These are phyloP conservation scores for Pseudonaja textilis DNA, from an alignment of 2,113 vertebrate species.

Conservation along the genomic window DNA sequence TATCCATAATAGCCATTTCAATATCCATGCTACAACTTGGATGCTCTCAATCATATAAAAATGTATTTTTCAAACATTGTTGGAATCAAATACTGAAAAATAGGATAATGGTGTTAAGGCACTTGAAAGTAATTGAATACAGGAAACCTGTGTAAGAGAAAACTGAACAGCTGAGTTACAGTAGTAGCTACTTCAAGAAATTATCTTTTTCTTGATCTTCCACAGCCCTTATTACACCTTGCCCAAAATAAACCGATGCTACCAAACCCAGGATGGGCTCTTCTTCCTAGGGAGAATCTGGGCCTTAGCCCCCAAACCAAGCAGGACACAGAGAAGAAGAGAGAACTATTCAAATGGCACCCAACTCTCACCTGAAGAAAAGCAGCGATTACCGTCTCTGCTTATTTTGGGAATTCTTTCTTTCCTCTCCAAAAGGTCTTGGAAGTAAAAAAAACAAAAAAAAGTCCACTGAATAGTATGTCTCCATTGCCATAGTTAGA, in stretches of 20 bases:
- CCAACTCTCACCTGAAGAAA: constrained; percentile 7
- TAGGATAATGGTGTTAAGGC: constrained; percentile 71
- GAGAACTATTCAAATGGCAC: constrained; percentile 17
- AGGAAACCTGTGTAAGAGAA: constrained; percentile 56
- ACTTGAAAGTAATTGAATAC: constrained; percentile 70
- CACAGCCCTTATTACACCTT: background rate
- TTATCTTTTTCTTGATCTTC: background rate
- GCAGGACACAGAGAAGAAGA: background rate
- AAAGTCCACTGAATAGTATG: background rate
- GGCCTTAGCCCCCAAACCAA: background rate
- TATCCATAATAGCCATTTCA: constrained; percentile 55
- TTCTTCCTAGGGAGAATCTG: background rate
- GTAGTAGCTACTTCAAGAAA: constrained; percentile 8
- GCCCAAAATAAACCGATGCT: background rate
- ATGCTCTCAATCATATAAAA: constrained; percentile 57
- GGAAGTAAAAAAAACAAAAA: constrained; percentile 26
- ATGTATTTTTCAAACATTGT: constrained; percentile 52
- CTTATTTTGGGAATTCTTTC: background rate
- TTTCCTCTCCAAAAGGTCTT: background rate
- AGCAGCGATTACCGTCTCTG: background rate
- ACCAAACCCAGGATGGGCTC: background rate
- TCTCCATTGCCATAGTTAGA: fast-evolving
- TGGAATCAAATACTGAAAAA: constrained; percentile 53
- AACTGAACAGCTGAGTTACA: constrained; percentile 45
- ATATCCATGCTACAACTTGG: constrained; percentile 51